Evolutionary conservation across 2,888 invertebrate species (phyloP).

Genomic region (Ormyrus rosae): DNA sequence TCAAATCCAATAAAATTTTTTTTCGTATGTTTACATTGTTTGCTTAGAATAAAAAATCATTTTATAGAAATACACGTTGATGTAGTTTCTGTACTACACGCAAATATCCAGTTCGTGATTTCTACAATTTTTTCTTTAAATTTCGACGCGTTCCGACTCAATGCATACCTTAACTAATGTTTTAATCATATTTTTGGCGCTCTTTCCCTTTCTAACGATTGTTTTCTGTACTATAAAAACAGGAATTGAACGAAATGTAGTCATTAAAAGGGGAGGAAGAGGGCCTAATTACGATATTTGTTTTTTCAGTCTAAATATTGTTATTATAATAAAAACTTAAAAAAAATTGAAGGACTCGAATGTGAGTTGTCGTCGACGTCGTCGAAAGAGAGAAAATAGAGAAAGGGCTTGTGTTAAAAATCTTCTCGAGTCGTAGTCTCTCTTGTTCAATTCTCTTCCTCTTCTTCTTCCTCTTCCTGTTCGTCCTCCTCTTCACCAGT

Average conservation of each 20-base stretch:
- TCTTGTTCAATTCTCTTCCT: conserved; percentile 70
- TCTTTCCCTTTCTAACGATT: conserved; percentile 55
- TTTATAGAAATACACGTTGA: conserved; percentile 31
- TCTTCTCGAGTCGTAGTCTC: conserved; percentile 31
- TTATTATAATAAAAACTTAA: conserved; percentile 51
- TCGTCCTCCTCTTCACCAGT: conserved; percentile 74
- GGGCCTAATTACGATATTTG: conserved; percentile 51
- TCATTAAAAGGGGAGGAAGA: conserved; percentile 51
- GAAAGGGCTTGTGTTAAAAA: conserved; percentile 54
- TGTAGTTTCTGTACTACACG: conserved; percentile 38
- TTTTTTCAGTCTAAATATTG: conserved; percentile 48
- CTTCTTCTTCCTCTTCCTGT: conserved; percentile 74
- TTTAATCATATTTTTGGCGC: conserved; percentile 49
- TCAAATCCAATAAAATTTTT: conserved; percentile 35
- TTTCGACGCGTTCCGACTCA: conserved; percentile 48
- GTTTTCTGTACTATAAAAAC: conserved; percentile 51
- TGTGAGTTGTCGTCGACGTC: conserved; percentile 55
- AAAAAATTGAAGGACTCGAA: conserved; percentile 41
- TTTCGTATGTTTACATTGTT: conserved; percentile 19
- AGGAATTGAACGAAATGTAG: conserved; percentile 33
- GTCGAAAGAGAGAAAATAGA: conserved; percentile 51
- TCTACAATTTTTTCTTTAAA: conserved; percentile 49
- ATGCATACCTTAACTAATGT: conserved; percentile 32
- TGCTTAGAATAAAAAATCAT: conserved; percentile 35
- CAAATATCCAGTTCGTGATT: conserved; percentile 34